Evolutionary conservation across 2,797 vertebrate species (phyloP).

Genomic region (Propithecus deckenii): DNA sequence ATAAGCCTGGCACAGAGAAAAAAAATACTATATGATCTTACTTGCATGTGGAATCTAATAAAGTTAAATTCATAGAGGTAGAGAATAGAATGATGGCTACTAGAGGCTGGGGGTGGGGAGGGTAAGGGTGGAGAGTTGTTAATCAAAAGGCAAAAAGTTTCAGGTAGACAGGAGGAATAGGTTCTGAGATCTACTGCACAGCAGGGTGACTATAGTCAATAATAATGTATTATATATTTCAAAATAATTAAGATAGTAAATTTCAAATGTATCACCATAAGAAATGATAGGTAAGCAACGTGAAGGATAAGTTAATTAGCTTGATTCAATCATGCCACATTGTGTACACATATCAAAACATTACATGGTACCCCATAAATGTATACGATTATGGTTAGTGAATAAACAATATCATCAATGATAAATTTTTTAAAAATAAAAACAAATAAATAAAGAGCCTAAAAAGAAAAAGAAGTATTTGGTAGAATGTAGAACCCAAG

Average conservation of each 20-base stretch:
- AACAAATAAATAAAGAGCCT: not conserved
- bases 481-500: not conserved
- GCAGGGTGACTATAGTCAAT: not conserved
- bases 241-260: not conserved
- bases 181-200: not conserved
- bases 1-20: not conserved
- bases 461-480: not conserved
- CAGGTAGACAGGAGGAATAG: not conserved
- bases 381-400: not conserved
- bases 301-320: not conserved
- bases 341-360: not conserved
- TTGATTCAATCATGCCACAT: not conserved
- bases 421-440: not conserved
- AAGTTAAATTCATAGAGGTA: not conserved
- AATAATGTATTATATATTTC: not conserved
- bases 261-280: not conserved
- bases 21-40: not conserved
- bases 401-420: not conserved
- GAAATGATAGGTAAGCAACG: not conserved
- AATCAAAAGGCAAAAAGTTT: not conserved
- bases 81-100: not conserved
- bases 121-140: not conserved
- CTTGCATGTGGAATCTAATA: not conserved
- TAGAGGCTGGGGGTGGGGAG: no score
- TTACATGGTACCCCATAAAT: not conserved